Evolutionary conservation across 35 echinoderm and acorn worm species (phyloP), one percentile per base, ranked within the genome.

Genomic region (Apostichopus japonicus): DNA sequence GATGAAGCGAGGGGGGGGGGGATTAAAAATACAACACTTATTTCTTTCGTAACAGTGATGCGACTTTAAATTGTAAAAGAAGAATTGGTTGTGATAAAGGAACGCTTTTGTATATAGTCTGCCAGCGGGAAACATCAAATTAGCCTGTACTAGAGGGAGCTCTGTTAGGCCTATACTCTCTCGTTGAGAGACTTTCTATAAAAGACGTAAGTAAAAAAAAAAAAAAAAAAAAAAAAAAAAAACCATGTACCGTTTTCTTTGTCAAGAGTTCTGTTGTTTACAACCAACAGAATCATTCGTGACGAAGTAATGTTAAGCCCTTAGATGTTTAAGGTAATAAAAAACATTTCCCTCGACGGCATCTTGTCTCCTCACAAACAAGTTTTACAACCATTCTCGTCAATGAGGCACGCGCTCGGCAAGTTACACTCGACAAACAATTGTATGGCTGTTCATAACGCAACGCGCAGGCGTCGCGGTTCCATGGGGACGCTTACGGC

Each of bases 351-450:
- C 71, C 71, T 19, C 71, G 71, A 75, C 71, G 71, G n/a, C 71
- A 75, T 75, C 71, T 7, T 7, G 17, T 75, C 71, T 23, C 17
- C 71, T 75, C 71, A 75, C 71, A 75, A 75, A 75, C 71, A 75
- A 75, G 71, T 75, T 75, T 75, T 75, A 75, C 71, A 75, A 75
- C 71, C 71, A 19, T 75, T 67, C 71, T 23, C 17, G 16, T 75
- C 71, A 23, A 75, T n/a, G 71, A 75, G 71, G 71, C 71, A 75
- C 71, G 71, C 71, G 71, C 71, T 2, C 33, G 33, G 33, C 71
- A 14, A 75, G 21, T 23, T 75, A 21, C 7, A 75, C 17, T 75
- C n/a, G 15, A 75, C 71, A 75, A 75, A 75, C 17, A 75, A 75
- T 21, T 16, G 0, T 7, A 6, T 75, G 63, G 33, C 33, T 44